Conservation (phyloP, 2,113 vertebrate genomes). For the Pelusios castaneus region DNA sequence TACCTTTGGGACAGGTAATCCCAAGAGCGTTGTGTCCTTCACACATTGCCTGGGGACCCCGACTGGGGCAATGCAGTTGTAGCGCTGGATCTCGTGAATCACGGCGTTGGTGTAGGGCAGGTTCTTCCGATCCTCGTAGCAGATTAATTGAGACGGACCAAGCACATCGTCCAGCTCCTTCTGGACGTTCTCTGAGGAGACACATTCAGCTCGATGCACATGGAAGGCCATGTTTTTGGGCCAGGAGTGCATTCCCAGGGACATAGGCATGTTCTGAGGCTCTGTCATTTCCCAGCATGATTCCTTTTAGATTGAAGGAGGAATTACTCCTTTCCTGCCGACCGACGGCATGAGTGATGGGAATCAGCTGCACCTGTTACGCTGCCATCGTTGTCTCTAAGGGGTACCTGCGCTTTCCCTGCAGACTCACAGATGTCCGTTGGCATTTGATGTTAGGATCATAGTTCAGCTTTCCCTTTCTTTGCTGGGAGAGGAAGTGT, state of each 20-base stretch:
- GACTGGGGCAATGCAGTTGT: slow-evolving; percentile 53
- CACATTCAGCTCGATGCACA: neutral
- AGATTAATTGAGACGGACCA: neutral
- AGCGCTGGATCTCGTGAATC: slow-evolving; percentile 64
- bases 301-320: neutral
- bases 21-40: slow-evolving; percentile 24
- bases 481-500: neutral
- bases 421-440: neutral
- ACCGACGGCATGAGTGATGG: neutral
- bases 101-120: slow-evolving; percentile 66
- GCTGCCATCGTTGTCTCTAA: neutral
- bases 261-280: neutral
- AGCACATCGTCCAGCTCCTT: slow-evolving; percentile 64
- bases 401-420: neutral
- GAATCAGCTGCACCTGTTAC: neutral
- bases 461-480: neutral
- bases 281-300: neutral
- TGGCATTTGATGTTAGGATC: neutral
- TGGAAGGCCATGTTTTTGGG: neutral
- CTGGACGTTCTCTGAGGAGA: slow-evolving; percentile 65
- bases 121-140: slow-evolving; percentile 27
- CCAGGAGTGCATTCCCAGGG: neutral
- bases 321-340: neutral
- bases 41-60: slow-evolving; percentile 19
- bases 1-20: slow-evolving; percentile 61